Percentiles rank a stretch among this genome's conserved stretches.
These are phyloP conservation scores for Phenacoccus solenopsis DNA, from an alignment of 1,140 invertebrate genomes.

Conservation along the genomic window DNA sequence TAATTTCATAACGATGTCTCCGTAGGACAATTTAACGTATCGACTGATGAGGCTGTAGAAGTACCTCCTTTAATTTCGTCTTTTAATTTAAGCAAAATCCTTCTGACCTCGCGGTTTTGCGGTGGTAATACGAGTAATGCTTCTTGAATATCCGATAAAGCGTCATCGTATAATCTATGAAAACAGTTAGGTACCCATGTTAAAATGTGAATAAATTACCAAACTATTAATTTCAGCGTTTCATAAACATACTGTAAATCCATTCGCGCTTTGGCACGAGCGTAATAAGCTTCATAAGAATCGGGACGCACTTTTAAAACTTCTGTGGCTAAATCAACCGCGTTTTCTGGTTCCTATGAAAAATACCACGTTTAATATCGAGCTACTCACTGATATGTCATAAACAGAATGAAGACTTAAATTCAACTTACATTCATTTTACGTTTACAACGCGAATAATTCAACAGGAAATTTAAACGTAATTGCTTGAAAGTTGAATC, in stretches of 20 bases:
- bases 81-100: slow-evolving; percentile 46
- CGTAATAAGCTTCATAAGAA: slow-evolving; percentile 87
- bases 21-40: neutral
- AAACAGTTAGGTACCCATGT: slow-evolving; percentile 20
- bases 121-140: slow-evolving; percentile 49
- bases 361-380: neutral
- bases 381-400: neutral
- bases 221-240: neutral
- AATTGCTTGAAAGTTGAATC: slow-evolving; percentile 67
- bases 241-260: slow-evolving; percentile 42
- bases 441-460: slow-evolving; percentile 79
- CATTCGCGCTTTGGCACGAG: slow-evolving; percentile 69
- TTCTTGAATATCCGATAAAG: slow-evolving; percentile 52
- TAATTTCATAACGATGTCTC: neutral
- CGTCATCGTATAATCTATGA: slow-evolving; percentile 41
- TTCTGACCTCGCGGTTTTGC: slow-evolving; percentile 50
- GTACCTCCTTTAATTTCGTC: slow-evolving; percentile 43
- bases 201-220: neutral
- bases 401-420: neutral
- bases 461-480: slow-evolving; percentile 75
- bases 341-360: slow-evolving; percentile 58
- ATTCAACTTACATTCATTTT: slow-evolving; percentile 73
- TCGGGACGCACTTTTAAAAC: slow-evolving; percentile 67
- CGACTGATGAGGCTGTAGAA: neutral
- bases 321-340: slow-evolving; percentile 73